A percentile compares a stretch with the other conserved stretches of the same genome.
Conservation (phyloP, 2,888 invertebrate species). For the Gandaritis pyraliata region DNA sequence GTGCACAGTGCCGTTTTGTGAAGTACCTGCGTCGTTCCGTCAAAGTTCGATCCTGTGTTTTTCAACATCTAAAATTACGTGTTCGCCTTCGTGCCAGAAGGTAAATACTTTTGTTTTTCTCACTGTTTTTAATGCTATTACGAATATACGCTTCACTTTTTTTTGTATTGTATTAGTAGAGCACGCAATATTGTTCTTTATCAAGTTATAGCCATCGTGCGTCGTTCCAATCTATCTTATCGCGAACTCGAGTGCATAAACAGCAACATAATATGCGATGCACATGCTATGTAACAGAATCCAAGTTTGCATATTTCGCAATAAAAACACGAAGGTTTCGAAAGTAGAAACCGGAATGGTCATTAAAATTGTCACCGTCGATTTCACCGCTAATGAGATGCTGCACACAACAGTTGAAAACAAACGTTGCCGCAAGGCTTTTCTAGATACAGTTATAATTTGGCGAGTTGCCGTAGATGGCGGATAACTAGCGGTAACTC, state of each 20-base stretch:
- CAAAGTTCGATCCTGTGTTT: constrained; percentile 58
- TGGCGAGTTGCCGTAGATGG: constrained; percentile 66
- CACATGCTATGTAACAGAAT: constrained; percentile 32
- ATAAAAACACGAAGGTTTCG: constrained; percentile 48
- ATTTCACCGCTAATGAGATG: constrained; percentile 66
- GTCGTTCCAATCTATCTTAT: constrained; percentile 34
- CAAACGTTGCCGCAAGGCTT: constrained; percentile 47
- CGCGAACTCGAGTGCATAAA: constrained; percentile 31
- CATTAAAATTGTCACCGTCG: constrained; percentile 57
- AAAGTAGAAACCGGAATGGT: constrained; percentile 56
- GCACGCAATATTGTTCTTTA: constrained; percentile 20
- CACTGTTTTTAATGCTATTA: constrained; percentile 49
- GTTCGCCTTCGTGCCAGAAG: constrained; percentile 71
- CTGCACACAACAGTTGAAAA: constrained; percentile 53
- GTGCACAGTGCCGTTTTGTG: constrained; percentile 67
- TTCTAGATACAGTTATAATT: constrained; percentile 74
- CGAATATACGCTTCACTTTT: constrained; percentile 41
- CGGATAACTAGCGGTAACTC: constrained; percentile 73
- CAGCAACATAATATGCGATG: constrained; percentile 23
- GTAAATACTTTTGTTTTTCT: constrained; percentile 58
- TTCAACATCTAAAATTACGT: constrained; percentile 70
- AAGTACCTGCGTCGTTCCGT: constrained; percentile 44
- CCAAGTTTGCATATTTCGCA: constrained; percentile 35
- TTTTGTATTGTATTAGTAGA: constrained; percentile 15
- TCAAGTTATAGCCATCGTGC: constrained; percentile 20